Evolutionary conservation across 2,888 invertebrate species (phyloP).

Genomic region (Sphaeridia pumilis): DNA sequence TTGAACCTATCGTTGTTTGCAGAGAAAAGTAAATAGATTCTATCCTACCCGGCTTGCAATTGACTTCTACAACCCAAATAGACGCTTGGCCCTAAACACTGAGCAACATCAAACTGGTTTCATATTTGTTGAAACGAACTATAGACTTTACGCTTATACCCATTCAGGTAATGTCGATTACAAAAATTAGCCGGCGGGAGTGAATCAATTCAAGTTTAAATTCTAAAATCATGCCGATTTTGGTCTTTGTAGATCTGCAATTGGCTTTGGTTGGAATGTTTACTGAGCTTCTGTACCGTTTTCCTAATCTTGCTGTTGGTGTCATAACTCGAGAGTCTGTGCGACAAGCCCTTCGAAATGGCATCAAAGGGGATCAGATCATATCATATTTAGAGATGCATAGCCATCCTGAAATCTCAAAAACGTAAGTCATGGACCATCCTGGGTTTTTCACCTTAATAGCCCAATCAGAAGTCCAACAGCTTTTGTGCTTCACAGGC

Average conservation of each 20-base stretch:
- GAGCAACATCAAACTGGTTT: slow-evolving; percentile 49
- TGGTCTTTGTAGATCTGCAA: slow-evolving; percentile 34
- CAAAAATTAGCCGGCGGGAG: no score
- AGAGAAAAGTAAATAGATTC: slow-evolving; percentile 81
- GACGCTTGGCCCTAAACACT: slow-evolving; percentile 39
- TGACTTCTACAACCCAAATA: slow-evolving; percentile 59
- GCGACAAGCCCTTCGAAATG: slow-evolving; percentile 83
- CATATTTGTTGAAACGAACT: slow-evolving; percentile 93
- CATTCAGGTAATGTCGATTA: slow-evolving; percentile 57
- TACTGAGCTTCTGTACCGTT: slow-evolving; percentile 49
- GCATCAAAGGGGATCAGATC: slow-evolving; percentile 92
- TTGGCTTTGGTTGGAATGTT: slow-evolving; percentile 35
- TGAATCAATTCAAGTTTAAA: no score
- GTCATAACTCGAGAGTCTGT: slow-evolving; percentile 90
- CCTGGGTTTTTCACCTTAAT: no score
- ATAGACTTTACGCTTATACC: slow-evolving; percentile 93
- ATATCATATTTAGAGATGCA: slow-evolving; percentile 88
- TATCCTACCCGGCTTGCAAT: slow-evolving; percentile 89
- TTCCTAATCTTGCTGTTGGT: slow-evolving; percentile 91
- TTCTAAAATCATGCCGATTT: no score
- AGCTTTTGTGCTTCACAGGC: no score
- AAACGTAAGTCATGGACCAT: slow-evolving; percentile 6
- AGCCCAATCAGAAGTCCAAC: no score
- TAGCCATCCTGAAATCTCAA: slow-evolving; percentile 61
- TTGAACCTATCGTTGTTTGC: slow-evolving; percentile 21